Conservation (phyloP, 1,140 invertebrate genomes). For the Manduca sexta region DNA sequence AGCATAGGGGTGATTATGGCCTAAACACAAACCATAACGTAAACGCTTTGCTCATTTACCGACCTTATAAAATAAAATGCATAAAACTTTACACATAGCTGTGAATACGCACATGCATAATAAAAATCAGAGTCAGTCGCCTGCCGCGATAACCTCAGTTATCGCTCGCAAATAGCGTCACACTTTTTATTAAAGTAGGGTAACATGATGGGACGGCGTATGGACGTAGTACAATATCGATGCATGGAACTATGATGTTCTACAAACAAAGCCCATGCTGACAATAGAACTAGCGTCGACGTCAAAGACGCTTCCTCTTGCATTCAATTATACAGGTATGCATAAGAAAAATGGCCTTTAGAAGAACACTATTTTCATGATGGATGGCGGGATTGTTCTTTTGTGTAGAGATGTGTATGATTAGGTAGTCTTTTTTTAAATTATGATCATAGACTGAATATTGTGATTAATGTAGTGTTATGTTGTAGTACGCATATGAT, state of each 20-base stretch:
- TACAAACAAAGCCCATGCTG: constrained; percentile 13
- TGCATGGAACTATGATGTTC: background rate
- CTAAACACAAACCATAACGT: too few relatives aligned
- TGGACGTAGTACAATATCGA: constrained; percentile 20
- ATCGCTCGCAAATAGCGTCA: constrained; percentile 7
- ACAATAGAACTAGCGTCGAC: constrained; percentile 12
- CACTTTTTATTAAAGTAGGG: constrained; percentile 23
- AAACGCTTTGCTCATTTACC: too few relatives aligned
- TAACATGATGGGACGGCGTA: constrained; percentile 25
- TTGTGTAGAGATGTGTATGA: too few relatives aligned
- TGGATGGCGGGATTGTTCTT: too few relatives aligned
- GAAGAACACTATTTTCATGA: too few relatives aligned
- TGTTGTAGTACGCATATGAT: too few relatives aligned
- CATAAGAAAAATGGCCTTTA: constrained; percentile 6
- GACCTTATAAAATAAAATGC: too few relatives aligned
- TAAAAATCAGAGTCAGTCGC: background rate
- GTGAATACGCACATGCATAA: background rate
- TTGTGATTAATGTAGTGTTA: too few relatives aligned
- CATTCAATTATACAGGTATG: constrained; percentile 11
- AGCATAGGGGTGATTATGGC: too few relatives aligned
- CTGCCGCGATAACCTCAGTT: constrained; percentile 2
- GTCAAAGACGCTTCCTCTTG: constrained; percentile 15
- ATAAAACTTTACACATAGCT: too few relatives aligned
- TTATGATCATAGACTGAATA: too few relatives aligned
- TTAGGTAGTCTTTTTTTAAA: too few relatives aligned